Base-by-base conservation (phyloP, 2,888 invertebrate genomes). In the Megalurothrips usitatus region DNA sequence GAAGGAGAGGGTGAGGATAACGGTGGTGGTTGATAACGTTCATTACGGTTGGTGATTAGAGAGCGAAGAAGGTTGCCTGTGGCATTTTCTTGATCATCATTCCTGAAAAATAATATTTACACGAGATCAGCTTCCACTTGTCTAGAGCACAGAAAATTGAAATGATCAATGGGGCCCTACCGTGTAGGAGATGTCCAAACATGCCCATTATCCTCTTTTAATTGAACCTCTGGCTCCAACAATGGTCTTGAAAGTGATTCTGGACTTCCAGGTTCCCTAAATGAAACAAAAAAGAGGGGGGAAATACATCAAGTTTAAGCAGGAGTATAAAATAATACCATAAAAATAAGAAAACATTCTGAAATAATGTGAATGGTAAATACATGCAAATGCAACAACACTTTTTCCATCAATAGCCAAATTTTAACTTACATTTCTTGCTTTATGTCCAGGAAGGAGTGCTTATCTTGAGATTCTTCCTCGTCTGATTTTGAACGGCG, bases 21-120 rank as follows among this genome's bases (percentile, higher is more conserved):
- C 0, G 68, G 26, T 11, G 68, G 68, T 23, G 68, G 68, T 26
- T 75, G 68, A 75, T 75, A 75, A 23, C 68, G 68, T 26, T 75
- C 68, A 75, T 26, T 75, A 10, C 68, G 68, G 26, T 75, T 75
- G 23, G 68, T 75, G 26, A 75, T 75, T 26, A 75, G 23, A 26
- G 68, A 75, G 23, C 68, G 68, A 1, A 75, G 26, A 26, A 75
- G 68, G 26, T 75, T 75, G 8, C 68, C 68, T 23, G 68, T 23
- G 23, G 68, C 68, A 75, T 75, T 75, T 23, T 75, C 68, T 75
- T 75, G 68, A 23, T 75, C 68, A 75, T 75, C 68, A 23, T 8
- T 23, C 23, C 68, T 75, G 14, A 58, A 52, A 58, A 58, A 19
- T 58, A 11, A 58, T 19, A 14, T 58, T 6, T 4, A 58, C 0